A percentile compares a stretch with the other conserved stretches of the same genome.
Evolutionary conservation across 23 tunicate genomes (phyloP).

Genomic region (Pegea sp.): DNA sequence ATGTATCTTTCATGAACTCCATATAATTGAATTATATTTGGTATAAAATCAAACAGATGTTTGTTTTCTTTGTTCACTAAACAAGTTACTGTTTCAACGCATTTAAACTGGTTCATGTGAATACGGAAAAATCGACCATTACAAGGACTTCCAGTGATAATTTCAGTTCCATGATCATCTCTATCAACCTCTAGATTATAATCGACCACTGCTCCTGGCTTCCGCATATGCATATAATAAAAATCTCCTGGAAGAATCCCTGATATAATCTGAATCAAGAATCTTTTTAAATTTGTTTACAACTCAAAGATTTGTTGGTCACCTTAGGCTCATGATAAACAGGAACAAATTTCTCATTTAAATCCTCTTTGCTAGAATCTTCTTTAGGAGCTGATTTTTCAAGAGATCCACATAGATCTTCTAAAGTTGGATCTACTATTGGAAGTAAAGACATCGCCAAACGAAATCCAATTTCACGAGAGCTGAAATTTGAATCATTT

Average conservation of each 20-base stretch:
- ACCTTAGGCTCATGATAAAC: constrained; percentile 50
- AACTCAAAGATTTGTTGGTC: no score
- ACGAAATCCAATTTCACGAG: constrained; percentile 83
- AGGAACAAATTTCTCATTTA: constrained; percentile 36
- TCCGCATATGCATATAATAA: constrained; percentile 59
- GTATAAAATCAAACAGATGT: not conserved
- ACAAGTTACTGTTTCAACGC: constrained; percentile 88
- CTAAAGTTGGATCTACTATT: constrained; percentile 77
- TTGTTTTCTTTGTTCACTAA: no score
- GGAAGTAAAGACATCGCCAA: constrained; percentile 78
- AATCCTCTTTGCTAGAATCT: constrained; percentile 24
- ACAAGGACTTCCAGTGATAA: constrained; percentile 50
- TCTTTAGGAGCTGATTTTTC: constrained; percentile 10
- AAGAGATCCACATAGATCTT: constrained; percentile 14
- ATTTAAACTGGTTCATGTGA: constrained; percentile 51
- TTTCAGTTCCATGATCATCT: constrained; percentile 45
- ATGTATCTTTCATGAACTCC: constrained; percentile 81
- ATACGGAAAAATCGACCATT: constrained; percentile 74
- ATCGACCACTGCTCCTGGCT: constrained; percentile 38
- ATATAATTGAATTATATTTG: constrained; percentile 46
- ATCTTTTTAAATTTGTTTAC: not conserved
- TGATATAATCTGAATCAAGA: constrained; percentile 12
- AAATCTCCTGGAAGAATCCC: constrained; percentile 47
- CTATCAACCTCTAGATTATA: constrained; percentile 31
- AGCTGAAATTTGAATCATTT: constrained; percentile 24